Percentiles rank a stretch among this genome's conserved stretches.
Conservation (phyloP, 1,140 invertebrate species). For the Drosophila ananassae region DNA sequence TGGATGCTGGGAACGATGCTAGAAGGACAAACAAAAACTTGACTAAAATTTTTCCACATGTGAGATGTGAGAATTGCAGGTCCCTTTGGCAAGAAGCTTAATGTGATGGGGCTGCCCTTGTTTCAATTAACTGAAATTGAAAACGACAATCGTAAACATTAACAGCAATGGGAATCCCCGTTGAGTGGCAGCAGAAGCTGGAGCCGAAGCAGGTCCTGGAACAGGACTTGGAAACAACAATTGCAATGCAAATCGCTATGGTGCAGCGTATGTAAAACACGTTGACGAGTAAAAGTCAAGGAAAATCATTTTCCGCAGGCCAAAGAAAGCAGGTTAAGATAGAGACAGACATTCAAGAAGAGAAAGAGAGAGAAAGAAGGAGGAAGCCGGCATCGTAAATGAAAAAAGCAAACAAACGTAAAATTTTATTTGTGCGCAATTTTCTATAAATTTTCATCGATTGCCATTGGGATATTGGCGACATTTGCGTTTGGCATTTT, state of each 20-base stretch:
- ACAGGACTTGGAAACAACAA: conserved; percentile 35
- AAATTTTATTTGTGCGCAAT: conserved; percentile 82
- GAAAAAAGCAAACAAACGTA: conserved; percentile 82
- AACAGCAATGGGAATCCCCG: conserved; percentile 52
- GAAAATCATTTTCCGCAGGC: conserved; percentile 62
- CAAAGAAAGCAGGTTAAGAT: conserved; percentile 55
- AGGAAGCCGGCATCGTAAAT: conserved; percentile 61
- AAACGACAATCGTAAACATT: conserved; percentile 77
- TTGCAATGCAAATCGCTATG: conserved; percentile 67
- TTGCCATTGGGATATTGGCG: conserved; percentile 80
- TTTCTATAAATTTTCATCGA: conserved; percentile 82
- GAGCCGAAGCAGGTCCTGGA: background rate
- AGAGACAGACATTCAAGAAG: background rate
- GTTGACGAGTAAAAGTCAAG: conserved; percentile 69
- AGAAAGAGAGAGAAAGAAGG: background rate
- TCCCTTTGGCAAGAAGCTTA: conserved; percentile 29
- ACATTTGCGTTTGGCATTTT: conserved; percentile 82
- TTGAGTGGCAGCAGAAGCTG: conserved; percentile 9
- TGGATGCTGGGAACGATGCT: conserved; percentile 5
- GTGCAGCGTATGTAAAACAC: conserved; percentile 47
- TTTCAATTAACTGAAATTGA: conserved; percentile 81
- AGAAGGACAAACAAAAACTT: conserved; percentile 11
- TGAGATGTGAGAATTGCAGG: background rate
- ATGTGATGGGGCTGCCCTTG: conserved; percentile 29
- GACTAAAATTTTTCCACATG: conserved; percentile 28